Evolutionary conservation across 2,888 invertebrate genomes (phyloP).

Genomic region (Dryocosmus kuriphilus): DNA sequence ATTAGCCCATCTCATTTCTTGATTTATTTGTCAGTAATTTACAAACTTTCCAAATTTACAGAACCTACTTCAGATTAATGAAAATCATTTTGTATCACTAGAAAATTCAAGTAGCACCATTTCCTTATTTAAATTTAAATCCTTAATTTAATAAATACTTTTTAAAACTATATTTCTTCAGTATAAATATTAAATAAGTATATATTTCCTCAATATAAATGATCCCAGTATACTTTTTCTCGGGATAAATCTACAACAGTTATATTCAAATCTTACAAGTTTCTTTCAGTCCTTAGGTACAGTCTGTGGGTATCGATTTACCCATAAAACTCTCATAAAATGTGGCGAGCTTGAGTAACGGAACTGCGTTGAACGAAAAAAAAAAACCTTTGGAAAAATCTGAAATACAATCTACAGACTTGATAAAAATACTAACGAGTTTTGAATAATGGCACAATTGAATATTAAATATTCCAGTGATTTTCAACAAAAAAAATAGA

Average conservation of each 20-base stretch:
- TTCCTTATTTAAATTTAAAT: background rate
- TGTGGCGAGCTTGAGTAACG: conserved; percentile 3
- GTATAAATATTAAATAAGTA: conserved; percentile 12
- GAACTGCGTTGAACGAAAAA: background rate
- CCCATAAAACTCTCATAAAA: conserved; percentile 32
- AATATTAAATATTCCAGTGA: background rate
- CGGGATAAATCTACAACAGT: background rate
- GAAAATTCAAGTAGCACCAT: conserved; percentile 13
- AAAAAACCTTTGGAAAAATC: background rate
- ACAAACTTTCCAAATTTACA: background rate
- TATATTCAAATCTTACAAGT: conserved; percentile 1
- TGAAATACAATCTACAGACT: background rate
- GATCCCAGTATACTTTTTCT: background rate
- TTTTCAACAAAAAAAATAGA: background rate
- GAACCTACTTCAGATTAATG: background rate
- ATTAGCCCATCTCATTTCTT: background rate
- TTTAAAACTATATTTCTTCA: background rate
- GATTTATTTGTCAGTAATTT: background rate
- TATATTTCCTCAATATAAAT: background rate
- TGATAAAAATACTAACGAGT: background rate
- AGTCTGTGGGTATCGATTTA: conserved; percentile 30
- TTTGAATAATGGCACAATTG: background rate
- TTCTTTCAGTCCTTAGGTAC: conserved; percentile 20
- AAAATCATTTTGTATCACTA: background rate
- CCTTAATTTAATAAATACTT: background rate